A percentile compares a stretch with the other conserved stretches of the same genome.
phyloP scores from a whole-genome alignment of 1,140 invertebrate species.

The Anadara kagoshimensis region DNA sequence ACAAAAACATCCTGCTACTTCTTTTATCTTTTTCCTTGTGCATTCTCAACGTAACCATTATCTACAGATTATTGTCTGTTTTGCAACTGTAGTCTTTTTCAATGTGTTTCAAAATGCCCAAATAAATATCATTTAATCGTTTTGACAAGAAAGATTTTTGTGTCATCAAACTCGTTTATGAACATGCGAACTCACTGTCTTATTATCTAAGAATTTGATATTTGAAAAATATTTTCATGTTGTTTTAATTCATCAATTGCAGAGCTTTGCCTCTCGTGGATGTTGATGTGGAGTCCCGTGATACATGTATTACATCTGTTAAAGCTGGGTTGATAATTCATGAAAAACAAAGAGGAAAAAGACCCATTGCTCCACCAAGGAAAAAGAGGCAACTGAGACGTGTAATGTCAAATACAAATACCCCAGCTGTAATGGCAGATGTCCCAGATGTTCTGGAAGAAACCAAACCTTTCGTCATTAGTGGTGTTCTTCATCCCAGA shows the following conservation, averaged over 20 bases:
- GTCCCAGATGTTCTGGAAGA: conserved; percentile 44
- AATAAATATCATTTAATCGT: no score
- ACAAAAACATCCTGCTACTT: no score
- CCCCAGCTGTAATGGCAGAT: conserved; percentile 2
- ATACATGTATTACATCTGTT: conserved; percentile 48
- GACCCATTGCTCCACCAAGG: conserved; percentile 44
- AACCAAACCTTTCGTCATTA: conserved; percentile 62
- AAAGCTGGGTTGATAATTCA: conserved; percentile 64
- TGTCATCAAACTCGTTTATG: no score
- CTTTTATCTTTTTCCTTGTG: no score
- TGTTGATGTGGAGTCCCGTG: conserved; percentile 55
- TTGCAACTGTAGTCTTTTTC: no score
- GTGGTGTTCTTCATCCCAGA: conserved; percentile 86
- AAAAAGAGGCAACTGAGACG: conserved; percentile 47
- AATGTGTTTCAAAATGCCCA: no score
- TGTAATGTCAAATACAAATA: conserved; percentile 22
- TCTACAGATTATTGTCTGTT: no score
- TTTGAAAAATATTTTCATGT: no score
- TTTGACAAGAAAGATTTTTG: no score
- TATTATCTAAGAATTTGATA: no score
- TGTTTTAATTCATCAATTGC: conserved; percentile 13
- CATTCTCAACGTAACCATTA: no score
- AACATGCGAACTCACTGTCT: no score
- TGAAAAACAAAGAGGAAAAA: conserved; percentile 53
- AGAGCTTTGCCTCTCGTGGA: conserved; percentile 60